Base-by-base conservation (phyloP, 2,888 invertebrate genomes). In the Drosophila monieri region DNA sequence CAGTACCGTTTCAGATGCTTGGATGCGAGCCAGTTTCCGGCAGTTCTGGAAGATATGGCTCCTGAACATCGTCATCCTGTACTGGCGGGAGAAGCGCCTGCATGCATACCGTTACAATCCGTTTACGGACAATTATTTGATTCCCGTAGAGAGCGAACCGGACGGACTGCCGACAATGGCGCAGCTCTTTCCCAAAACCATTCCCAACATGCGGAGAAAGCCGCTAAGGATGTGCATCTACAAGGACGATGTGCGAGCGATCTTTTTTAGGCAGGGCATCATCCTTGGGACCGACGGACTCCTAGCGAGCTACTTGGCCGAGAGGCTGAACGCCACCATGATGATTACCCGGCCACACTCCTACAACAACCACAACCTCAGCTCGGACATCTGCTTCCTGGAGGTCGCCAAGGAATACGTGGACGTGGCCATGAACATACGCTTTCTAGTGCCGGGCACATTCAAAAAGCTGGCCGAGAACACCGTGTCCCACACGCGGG, bases 81-180 rank as follows among this genome's bases (percentile, higher is more conserved):
- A 77, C 30, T 88, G 85, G 83, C 76, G 79, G 0, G 30, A 76
- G 2, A 59, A 89, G 8, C 80, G 89, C 2, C 79, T 93, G 23
- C 91, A 91, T 74, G 91, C 93, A 54, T 94, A 92, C 70, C 91
- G 92, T 0, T 94, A 93, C 71, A 93, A 93, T 76, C 93, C 93
- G 0, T 94, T 93, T 67, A 87, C 90, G 0, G 78, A 92, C 23
- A 78, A 92, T 74, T 91, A 93, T 37, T 85, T 88, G 41, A 92
- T 93, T 23, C 67, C 80, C 35, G 72, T 90, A 1, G 32, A 67
- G 0, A 43, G 77, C 6, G 23, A 52, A 0, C 21, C 4, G 6
- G 53, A 43, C 5, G 54, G 61, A 4, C 1, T 77, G 9, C 72
- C 80, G 0, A 70, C 53, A 0, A 30, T 84, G 32, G 51, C 71